Percentiles rank a stretch among this genome's conserved stretches.
Evolutionary conservation across 2,888 invertebrate species (phyloP).

Genomic region (Steinernema hermaphroditum): DNA sequence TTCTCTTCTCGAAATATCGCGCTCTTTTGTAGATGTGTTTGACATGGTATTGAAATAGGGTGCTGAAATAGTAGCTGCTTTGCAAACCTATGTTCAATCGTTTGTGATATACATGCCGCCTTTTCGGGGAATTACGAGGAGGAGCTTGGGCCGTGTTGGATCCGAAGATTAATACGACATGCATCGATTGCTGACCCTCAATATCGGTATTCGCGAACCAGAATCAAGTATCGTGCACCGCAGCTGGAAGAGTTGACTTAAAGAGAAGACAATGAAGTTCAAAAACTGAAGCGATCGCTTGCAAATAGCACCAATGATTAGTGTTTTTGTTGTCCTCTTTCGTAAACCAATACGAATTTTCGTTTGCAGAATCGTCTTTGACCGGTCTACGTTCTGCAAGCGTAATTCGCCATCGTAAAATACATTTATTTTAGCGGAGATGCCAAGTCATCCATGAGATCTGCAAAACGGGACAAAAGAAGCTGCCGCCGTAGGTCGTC

Average conservation of each 20-base stretch:
- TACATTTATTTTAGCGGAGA: not conserved
- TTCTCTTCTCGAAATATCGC: constrained; percentile 4
- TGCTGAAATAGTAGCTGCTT: constrained; percentile 93
- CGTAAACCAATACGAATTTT: too few relatives aligned
- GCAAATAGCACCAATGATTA: constrained; percentile 33
- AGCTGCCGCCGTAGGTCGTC: not conserved
- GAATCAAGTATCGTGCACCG: constrained; percentile 90
- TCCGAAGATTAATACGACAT: constrained; percentile 86
- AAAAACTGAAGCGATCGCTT: constrained; percentile 34
- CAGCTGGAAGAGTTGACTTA: constrained; percentile 89
- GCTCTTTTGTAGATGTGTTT: constrained; percentile 79
- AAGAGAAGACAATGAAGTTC: constrained; percentile 70
- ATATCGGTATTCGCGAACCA: constrained; percentile 82
- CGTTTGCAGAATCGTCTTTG: too few relatives aligned
- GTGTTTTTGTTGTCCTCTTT: too few relatives aligned
- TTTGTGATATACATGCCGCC: constrained; percentile 94
- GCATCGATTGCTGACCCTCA: constrained; percentile 96
- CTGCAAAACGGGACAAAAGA: not conserved
- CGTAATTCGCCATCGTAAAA: too few relatives aligned
- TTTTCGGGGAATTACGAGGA: constrained; percentile 88
- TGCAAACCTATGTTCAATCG: constrained; percentile 85
- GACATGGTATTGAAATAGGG: constrained; percentile 98
- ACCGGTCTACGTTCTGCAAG: too few relatives aligned
- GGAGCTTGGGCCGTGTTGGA: constrained; percentile 99
- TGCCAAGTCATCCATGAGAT: not conserved